A percentile compares a stretch with the other conserved stretches of the same genome.
Evolutionary conservation across 2,797 vertebrate genomes (phyloP).

Genomic region (Micrastur ruficollis): DNA sequence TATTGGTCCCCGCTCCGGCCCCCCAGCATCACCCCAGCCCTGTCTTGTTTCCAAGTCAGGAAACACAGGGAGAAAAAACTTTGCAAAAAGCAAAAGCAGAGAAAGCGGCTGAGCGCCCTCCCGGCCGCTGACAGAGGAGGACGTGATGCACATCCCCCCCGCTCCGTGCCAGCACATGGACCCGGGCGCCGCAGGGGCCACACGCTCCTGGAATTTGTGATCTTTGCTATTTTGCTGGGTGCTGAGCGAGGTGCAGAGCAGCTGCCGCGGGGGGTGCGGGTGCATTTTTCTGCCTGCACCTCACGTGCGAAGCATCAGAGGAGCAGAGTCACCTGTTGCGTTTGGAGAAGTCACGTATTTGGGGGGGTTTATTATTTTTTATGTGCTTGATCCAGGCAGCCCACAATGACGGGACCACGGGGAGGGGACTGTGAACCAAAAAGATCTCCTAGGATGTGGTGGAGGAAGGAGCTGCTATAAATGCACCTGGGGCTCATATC

Average conservation of each 20-base stretch:
- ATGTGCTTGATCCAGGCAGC: not conserved
- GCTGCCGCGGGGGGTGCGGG: not conserved
- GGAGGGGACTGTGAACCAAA: not conserved
- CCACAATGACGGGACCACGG: accelerated
- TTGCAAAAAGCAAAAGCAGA: not conserved
- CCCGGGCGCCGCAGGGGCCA: not conserved
- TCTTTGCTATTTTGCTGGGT: not conserved
- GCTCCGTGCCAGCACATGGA: accelerated
- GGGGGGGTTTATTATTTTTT: accelerated
- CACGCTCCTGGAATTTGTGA: not conserved
- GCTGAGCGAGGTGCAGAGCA: not conserved
- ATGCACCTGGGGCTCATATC: not conserved
- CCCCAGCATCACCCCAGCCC: not conserved
- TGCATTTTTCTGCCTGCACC: not conserved
- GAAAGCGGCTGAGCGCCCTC: not conserved
- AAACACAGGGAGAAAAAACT: not conserved
- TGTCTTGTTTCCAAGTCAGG: not conserved
- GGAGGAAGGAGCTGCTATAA: not conserved
- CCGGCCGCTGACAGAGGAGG: not conserved
- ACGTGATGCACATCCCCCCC: not conserved
- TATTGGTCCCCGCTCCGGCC: accelerated
- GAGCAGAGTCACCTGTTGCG: not conserved
- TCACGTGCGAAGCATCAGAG: not conserved
- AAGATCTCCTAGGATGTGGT: not conserved
- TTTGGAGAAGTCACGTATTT: not conserved